phyloP scores from a whole-genome alignment of 2,113 vertebrate genomes.

The Motacilla tschutschensis region DNA sequence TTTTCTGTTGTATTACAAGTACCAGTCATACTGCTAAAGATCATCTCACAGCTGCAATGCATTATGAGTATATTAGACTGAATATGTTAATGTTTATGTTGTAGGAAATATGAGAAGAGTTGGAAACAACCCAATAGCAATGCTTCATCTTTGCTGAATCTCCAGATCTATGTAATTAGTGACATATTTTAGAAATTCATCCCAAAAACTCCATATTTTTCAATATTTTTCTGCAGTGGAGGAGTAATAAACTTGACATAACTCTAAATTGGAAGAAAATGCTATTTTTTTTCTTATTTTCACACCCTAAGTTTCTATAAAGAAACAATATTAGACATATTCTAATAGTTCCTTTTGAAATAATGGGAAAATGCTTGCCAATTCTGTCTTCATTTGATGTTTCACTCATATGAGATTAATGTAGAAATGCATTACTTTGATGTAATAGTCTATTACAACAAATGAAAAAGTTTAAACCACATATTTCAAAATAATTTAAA shows the following conservation, averaged over 20 bases:
- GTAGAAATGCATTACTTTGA: not conserved
- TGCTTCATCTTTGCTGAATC: not conserved
- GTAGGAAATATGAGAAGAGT: not conserved
- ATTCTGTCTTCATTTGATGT: not conserved
- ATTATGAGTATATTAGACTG: not conserved
- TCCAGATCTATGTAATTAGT: not conserved
- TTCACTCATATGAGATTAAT: not conserved
- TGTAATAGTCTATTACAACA: not conserved
- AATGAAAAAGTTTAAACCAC: not conserved
- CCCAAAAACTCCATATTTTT: not conserved
- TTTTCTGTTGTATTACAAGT: not conserved
- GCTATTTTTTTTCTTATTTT: accelerated
- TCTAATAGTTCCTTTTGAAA: not conserved
- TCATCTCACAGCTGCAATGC: not conserved
- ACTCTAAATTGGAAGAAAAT: not conserved
- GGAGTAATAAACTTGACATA: not conserved
- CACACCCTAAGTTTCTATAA: accelerated
- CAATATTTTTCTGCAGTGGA: not conserved
- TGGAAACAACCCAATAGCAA: not conserved
- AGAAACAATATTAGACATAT: not conserved
- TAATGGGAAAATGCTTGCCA: not conserved
- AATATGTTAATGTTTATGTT: not conserved
- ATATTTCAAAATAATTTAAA: not conserved
- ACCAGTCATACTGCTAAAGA: not conserved
- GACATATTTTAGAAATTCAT: not conserved